A percentile compares a stretch with the other conserved stretches of the same genome.
Conservation (phyloP, 1,140 invertebrate genomes). For the Microplitis demolitor region DNA sequence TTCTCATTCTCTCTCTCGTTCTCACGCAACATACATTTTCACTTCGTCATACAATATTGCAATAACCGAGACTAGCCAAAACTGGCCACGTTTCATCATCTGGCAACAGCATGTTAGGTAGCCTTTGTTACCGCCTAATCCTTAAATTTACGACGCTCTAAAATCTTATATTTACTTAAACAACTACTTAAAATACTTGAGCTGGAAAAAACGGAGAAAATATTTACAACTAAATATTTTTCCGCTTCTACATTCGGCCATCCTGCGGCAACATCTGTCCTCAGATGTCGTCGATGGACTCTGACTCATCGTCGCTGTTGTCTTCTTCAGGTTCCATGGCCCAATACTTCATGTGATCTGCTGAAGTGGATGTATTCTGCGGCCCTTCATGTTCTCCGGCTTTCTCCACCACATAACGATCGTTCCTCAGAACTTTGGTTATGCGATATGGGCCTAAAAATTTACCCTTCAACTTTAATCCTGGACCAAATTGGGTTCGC, state of each 20-base stretch:
- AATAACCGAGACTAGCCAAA: too few species aligned
- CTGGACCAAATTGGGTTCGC: slow-evolving; percentile 19
- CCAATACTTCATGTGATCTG: neutral
- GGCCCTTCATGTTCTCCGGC: neutral
- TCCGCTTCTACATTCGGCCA: neutral
- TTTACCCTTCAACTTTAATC: slow-evolving; percentile 7
- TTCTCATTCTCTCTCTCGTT: too few species aligned
- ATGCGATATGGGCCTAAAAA: slow-evolving; percentile 21
- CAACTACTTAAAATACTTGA: too few species aligned
- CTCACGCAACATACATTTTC: too few species aligned
- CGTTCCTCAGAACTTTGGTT: neutral
- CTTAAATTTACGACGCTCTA: too few species aligned
- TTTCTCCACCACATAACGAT: neutral
- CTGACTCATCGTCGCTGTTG: neutral
- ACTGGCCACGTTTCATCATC: too few species aligned
- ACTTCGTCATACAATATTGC: too few species aligned
- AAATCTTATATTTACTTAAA: too few species aligned
- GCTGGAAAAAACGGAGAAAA: too few species aligned
- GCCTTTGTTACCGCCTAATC: too few species aligned
- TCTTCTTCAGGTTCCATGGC: neutral
- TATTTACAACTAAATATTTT: too few species aligned
- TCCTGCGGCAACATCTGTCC: slow-evolving; percentile 4
- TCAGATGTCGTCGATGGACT: neutral
- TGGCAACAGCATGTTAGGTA: too few species aligned
- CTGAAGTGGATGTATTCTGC: neutral